Evolutionary conservation across 2,113 vertebrate species (phyloP).

Genomic region (Erpornis zantholeuca): DNA sequence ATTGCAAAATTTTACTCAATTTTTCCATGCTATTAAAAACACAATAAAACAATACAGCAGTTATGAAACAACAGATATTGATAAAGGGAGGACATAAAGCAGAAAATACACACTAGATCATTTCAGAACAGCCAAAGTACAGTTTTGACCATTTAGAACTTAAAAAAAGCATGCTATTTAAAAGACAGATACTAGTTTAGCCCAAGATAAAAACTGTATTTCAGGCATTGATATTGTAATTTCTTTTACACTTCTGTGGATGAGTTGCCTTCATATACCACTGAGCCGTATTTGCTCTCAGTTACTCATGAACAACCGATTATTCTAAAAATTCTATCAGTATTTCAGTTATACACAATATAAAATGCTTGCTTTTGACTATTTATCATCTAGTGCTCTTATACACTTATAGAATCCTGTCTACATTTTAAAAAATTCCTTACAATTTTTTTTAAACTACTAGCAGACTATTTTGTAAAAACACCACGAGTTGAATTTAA

Average conservation of each 20-base stretch:
- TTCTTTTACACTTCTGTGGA: background rate
- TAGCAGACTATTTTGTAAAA: background rate
- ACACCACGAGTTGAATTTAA: background rate
- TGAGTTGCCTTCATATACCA: background rate
- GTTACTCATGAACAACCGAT: background rate
- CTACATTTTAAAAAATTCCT: background rate
- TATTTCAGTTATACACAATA: background rate
- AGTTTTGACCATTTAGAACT: background rate
- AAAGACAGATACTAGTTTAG: background rate
- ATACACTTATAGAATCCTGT: background rate
- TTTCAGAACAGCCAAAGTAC: background rate
- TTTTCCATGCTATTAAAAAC: background rate
- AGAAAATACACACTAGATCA: background rate
- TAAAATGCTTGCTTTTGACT: background rate
- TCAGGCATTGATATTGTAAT: background rate
- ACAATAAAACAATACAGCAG: background rate
- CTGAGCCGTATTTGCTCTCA: background rate
- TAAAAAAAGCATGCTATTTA: background rate
- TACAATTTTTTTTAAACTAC: background rate
- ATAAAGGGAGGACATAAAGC: background rate
- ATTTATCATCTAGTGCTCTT: background rate
- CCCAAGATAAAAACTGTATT: background rate
- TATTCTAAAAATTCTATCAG: background rate
- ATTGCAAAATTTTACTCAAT: background rate
- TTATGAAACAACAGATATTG: background rate